Evolutionary conservation across 2,888 invertebrate species (phyloP).

Genomic region (Eristalinus aeneus): DNA sequence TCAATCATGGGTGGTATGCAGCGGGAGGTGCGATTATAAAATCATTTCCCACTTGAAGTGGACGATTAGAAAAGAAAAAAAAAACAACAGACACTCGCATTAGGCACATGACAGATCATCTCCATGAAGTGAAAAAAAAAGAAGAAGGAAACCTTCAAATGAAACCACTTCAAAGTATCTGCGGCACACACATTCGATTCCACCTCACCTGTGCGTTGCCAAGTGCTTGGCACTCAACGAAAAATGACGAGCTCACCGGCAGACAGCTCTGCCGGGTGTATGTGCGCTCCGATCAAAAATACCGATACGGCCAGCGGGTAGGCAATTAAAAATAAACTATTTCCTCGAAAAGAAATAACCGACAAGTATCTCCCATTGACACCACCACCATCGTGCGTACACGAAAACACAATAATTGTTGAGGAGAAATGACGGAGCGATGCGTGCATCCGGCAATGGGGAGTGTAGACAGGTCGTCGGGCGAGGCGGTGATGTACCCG

Average conservation of each 20-base stretch:
- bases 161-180: not conserved
- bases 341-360: slow-evolving; percentile 34
- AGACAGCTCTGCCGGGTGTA: not conserved
- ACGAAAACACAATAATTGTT: slow-evolving; percentile 18
- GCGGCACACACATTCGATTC: not conserved
- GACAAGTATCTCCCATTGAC: slow-evolving; percentile 1
- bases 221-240: slow-evolving; percentile 42
- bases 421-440: not conserved
- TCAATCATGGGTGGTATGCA: slow-evolving; percentile 34
- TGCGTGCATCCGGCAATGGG: not conserved
- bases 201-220: not conserved
- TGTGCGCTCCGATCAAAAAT: slow-evolving; percentile 59
- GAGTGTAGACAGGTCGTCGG: not conserved
- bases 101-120: not conserved
- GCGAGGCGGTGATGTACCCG: not conserved
- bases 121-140: not conserved
- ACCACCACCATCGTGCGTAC: not conserved
- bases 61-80: too few species aligned
- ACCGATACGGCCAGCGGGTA: slow-evolving; percentile 43
- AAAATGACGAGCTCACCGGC: slow-evolving; percentile 14
- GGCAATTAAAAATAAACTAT: slow-evolving; percentile 56
- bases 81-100: not conserved
- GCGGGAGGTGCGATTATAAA: slow-evolving; percentile 23
- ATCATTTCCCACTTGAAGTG: slow-evolving; percentile 18
- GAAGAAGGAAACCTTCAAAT: not conserved